These are phyloP conservation scores for Apocheima hispidaria DNA, from an alignment of 2,888 invertebrate genomes.

Conservation along the genomic window DNA sequence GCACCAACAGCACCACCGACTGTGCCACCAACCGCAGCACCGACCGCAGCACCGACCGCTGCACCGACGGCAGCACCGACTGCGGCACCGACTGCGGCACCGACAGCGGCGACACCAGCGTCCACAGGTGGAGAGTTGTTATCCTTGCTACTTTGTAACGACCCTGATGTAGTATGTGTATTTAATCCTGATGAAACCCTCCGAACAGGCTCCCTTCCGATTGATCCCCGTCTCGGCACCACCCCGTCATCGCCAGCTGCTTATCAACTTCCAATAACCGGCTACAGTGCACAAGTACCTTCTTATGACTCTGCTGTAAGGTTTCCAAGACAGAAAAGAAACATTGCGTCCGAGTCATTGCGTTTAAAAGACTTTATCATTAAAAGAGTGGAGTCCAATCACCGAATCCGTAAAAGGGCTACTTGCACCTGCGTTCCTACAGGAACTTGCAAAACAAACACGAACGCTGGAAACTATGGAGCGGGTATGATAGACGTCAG, in stretches of 20 bases:
- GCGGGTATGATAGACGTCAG: constrained; percentile 87
- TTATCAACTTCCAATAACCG: constrained; percentile 62
- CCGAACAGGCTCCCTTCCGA: constrained; percentile 71
- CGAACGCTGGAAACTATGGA: constrained; percentile 65
- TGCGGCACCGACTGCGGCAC: constrained; percentile 41
- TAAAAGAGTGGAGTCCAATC: constrained; percentile 43
- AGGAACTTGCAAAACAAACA: constrained; percentile 65
- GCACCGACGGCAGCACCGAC: constrained; percentile 45
- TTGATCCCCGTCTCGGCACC: constrained; percentile 81
- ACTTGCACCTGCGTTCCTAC: constrained; percentile 70
- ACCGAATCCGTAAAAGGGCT: constrained; percentile 70
- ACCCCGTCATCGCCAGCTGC: constrained; percentile 68
- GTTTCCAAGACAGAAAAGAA: constrained; percentile 75
- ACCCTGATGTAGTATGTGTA: constrained; percentile 76
- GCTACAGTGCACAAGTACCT: constrained; percentile 68
- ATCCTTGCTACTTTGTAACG: constrained; percentile 74
- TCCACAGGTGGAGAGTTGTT: constrained; percentile 66
- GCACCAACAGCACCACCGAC: constrained; percentile 39
- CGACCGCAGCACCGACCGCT: constrained; percentile 36
- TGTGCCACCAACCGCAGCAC: constrained; percentile 21
- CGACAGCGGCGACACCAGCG: constrained; percentile 45
- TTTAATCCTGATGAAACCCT: constrained; percentile 77
- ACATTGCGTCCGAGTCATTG: constrained; percentile 38
- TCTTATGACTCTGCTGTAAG: constrained; percentile 68
- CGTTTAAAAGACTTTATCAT: constrained; percentile 47